Conservation (phyloP, 2,113 vertebrate species). For the Geothlypis trichas region DNA sequence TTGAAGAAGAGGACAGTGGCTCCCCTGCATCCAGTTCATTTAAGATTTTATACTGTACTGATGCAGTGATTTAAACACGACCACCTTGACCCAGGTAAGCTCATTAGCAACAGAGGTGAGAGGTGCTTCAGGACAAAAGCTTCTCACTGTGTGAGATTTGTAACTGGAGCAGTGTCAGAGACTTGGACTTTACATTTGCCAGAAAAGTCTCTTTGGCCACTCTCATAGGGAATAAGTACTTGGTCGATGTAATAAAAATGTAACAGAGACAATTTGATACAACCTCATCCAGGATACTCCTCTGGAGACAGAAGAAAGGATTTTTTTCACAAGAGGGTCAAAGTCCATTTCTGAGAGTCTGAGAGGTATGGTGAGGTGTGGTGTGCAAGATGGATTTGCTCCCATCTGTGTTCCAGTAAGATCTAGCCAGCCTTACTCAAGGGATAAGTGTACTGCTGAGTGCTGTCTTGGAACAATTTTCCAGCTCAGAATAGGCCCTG, state of each 20-base stretch:
- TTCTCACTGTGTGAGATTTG: not conserved
- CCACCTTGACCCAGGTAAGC: not conserved
- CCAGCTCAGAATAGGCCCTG: rapidly evolving
- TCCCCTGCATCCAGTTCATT: not conserved
- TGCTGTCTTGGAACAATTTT: not conserved
- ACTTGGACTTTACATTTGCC: not conserved
- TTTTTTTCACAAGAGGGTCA: not conserved
- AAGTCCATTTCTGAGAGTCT: not conserved
- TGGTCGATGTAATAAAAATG: not conserved
- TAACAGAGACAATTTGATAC: not conserved
- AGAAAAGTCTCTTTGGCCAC: not conserved
- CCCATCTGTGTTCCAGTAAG: not conserved
- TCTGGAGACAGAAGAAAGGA: not conserved
- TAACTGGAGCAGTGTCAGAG: not conserved
- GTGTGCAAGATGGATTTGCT: rapidly evolving
- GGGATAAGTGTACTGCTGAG: not conserved
- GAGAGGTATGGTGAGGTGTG: not conserved
- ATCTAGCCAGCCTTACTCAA: rapidly evolving
- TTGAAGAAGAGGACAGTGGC: not conserved
- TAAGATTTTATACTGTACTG: not conserved
- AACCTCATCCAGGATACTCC: not conserved
- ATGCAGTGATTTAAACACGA: not conserved
- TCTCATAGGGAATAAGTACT: not conserved
- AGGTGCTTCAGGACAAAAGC: not conserved
- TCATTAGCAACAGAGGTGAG: not conserved